These are phyloP conservation scores for Coelinius sp. DNA, from an alignment of 2,888 invertebrate species.

Conservation along the genomic window DNA sequence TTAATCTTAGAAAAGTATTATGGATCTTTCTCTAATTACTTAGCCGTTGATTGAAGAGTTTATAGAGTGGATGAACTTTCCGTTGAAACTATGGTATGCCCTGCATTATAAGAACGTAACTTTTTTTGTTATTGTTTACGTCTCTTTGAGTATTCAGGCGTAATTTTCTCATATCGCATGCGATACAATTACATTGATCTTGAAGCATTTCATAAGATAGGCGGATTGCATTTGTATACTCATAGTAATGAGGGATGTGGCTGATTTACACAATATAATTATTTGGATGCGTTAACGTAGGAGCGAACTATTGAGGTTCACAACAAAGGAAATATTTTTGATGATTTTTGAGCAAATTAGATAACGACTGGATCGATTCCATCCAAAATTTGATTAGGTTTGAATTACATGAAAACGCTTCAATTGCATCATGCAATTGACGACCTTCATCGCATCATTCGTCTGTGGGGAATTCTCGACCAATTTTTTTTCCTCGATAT, in stretches of 20 bases:
- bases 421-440: too few species aligned
- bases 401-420: too few species aligned
- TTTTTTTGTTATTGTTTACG: neutral
- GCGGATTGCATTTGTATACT: neutral
- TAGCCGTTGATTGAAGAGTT: neutral
- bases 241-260: neutral
- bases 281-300: too few species aligned
- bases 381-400: too few species aligned
- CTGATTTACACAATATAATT: too few species aligned
- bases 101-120: neutral
- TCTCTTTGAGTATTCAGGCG: neutral
- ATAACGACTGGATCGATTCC: too few species aligned
- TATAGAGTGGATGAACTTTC: neutral
- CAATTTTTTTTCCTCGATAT: too few species aligned
- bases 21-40: slow-evolving; percentile 6
- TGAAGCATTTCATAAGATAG: neutral
- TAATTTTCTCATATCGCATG: neutral
- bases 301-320: too few species aligned
- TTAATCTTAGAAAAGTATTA: slow-evolving; percentile 1
- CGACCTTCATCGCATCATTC: too few species aligned
- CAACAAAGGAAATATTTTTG: too few species aligned
- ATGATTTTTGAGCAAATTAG: too few species aligned
- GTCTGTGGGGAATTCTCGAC: too few species aligned
- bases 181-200: neutral
- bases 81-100: neutral